Conservation (phyloP, 1,140 invertebrate genomes). For the Penaeus vannamei region DNA sequence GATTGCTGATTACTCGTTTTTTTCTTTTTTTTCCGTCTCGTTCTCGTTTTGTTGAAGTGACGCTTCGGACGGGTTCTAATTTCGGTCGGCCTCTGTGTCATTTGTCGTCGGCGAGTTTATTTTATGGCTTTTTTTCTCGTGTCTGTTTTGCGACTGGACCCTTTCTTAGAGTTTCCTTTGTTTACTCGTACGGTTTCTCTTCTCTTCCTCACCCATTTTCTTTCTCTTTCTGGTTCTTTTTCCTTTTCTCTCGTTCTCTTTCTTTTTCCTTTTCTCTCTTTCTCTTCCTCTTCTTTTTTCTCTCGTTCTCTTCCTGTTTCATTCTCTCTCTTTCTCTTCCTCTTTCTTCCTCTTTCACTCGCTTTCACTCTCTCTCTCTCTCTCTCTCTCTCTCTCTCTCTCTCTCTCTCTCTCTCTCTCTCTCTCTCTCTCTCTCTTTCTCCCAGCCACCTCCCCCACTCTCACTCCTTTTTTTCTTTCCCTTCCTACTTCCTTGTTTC, state of each 20-base stretch:
- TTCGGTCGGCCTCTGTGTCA: too few relatives aligned
- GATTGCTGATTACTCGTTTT: too few relatives aligned
- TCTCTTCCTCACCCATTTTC: background rate
- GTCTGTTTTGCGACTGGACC: too few relatives aligned
- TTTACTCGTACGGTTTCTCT: too few relatives aligned
- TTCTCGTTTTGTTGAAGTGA: too few relatives aligned
- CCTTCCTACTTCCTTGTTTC: background rate
- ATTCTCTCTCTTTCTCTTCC: background rate
- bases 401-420: constrained; percentile 14
- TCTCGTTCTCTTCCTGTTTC: background rate
- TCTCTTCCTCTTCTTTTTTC: background rate
- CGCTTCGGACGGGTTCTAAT: too few relatives aligned
- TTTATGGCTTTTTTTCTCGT: too few relatives aligned
- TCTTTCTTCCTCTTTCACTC: background rate
- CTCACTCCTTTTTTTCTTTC: constrained; percentile 1
- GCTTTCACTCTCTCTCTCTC: background rate
- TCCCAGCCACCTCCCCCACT: background rate
- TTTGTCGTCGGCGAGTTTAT: too few relatives aligned
- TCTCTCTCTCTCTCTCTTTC: background rate
- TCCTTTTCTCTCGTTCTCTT: constrained; percentile 21
- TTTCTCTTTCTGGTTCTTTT: background rate
- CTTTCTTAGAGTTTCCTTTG: too few relatives aligned
- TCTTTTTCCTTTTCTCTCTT: background rate
- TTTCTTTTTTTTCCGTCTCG: too few relatives aligned
- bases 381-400: constrained; percentile 23